Evolutionary conservation across 92 coral and sea anemone species (phyloP), one percentile per base, ranked within the genome.

Genomic region (Siderastrea radians): DNA sequence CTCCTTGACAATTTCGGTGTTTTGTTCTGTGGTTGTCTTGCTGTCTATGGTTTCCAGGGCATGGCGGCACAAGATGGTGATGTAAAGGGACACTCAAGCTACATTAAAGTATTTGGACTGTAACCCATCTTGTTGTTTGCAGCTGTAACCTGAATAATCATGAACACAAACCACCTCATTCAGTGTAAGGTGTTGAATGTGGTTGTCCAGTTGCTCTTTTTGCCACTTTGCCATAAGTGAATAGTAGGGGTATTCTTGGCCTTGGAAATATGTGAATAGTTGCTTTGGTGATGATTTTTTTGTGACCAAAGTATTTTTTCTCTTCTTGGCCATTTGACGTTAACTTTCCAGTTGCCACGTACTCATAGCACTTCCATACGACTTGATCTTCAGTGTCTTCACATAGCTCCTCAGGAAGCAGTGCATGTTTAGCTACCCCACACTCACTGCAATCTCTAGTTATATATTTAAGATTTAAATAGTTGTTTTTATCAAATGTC

Each of bases 211-310:
- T 67, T 86, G 91, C 0, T 77, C 91, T 53, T 82, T 82, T 45
- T 90, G 91, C 93, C 93, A 89, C 65, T 70, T 84, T 3, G 92
- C 95, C 90, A 84, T 88, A 38, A 93, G 90, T 6, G 95, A 86
- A 17, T 86, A 87, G 73, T 86, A 86, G 1, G 89, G 93, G 71
- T 86, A 90, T 3, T 78, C 38, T 26, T 26, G 38, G 38, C 38
- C 38, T 26, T 26, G 38, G 38, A 26, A 26, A 26, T 26, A 26
- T 0, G 38, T 26, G 38, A 26, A 26, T 26, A 26, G 38, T 26
- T 26, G 0, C 38, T 26, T 26, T 26, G 38, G 38, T 26, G 38
- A 26, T 26, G 38, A 26, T 26, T 26, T 26, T 26, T 26, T 26
- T 26, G 38, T 26, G 38, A 26, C 38, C 38, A 26, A 26, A 26